Conservation (phyloP, 2,113 vertebrate genomes). For the Corythornis vintsioides region DNA sequence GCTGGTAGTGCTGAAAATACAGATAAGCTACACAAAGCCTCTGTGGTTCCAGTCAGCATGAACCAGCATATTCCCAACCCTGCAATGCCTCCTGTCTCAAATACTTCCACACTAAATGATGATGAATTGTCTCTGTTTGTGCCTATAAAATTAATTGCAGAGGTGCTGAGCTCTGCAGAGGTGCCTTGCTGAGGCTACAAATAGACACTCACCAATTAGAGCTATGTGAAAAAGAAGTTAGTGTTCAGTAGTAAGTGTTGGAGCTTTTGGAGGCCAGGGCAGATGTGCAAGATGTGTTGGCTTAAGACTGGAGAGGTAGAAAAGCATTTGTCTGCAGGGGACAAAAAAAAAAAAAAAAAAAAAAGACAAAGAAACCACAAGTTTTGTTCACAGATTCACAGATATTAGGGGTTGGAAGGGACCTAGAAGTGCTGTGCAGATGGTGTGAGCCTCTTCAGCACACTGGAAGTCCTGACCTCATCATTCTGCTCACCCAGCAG, state of each 20-base stretch:
- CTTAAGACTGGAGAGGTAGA: background rate
- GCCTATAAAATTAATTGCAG: background rate
- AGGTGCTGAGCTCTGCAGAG: background rate
- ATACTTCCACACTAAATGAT: background rate
- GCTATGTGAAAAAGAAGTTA: background rate
- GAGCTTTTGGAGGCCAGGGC: background rate
- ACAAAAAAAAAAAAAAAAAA: too few species aligned
- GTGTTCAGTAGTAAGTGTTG: background rate
- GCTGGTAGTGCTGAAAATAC: background rate
- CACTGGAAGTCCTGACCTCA: background rate
- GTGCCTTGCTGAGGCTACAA: background rate
- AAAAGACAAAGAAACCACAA: background rate
- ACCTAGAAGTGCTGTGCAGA: too few species aligned
- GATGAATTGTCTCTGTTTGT: background rate
- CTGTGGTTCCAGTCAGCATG: background rate
- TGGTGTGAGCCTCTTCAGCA: background rate
- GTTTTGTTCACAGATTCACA: background rate
- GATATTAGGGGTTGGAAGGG: too few species aligned
- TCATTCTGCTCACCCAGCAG: background rate
- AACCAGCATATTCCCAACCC: background rate
- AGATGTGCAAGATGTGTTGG: background rate
- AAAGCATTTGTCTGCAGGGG: background rate
- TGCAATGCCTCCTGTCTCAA: background rate
- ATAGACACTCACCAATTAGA: background rate
- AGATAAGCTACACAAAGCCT: background rate